These are phyloP conservation scores for Holocentrus rufus DNA, from an alignment of 2,797 vertebrate genomes.

Conservation along the genomic window DNA sequence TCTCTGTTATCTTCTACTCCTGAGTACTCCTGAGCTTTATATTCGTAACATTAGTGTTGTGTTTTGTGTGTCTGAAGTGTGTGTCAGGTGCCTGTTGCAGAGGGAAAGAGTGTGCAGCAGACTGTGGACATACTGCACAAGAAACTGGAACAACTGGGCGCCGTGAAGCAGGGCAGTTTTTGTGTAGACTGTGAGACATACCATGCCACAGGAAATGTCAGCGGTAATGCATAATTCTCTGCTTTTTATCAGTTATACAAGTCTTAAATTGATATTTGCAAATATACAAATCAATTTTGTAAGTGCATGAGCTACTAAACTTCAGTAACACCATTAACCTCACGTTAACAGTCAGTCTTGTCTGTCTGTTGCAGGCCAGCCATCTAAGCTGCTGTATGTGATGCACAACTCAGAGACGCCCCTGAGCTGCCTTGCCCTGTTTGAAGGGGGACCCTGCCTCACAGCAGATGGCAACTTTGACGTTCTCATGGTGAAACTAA, in stretches of 20 bases:
- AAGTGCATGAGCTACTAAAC: not conserved
- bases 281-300: not conserved
- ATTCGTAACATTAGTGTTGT: not conserved
- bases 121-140: slow-evolving; percentile 91
- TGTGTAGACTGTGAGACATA: slow-evolving; percentile 97
- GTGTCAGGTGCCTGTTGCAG: slow-evolving; percentile 91
- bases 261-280: not conserved
- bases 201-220: slow-evolving; percentile 87
- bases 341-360: not conserved
- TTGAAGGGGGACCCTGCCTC: slow-evolving; percentile 93
- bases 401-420: slow-evolving; percentile 98
- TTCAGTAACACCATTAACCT: too few species aligned
- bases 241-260: not conserved
- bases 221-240: slow-evolving; percentile 69
- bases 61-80: slow-evolving; percentile 79
- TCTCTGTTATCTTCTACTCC: not conserved
- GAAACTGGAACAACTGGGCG: slow-evolving; percentile 92
- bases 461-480: slow-evolving; percentile 94
- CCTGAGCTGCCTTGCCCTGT: slow-evolving; percentile 93
- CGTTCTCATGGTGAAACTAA: slow-evolving; percentile 96
- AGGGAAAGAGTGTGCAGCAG: slow-evolving; percentile 97
- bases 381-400: slow-evolving; percentile 93
- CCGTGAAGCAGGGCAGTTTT: slow-evolving; percentile 94
- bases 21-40: not conserved
- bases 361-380: slow-evolving; percentile 85